A percentile compares a stretch with the other conserved stretches of the same genome.
Evolutionary conservation across 2,797 vertebrate species (phyloP).

Genomic region (Siniperca obscura): DNA sequence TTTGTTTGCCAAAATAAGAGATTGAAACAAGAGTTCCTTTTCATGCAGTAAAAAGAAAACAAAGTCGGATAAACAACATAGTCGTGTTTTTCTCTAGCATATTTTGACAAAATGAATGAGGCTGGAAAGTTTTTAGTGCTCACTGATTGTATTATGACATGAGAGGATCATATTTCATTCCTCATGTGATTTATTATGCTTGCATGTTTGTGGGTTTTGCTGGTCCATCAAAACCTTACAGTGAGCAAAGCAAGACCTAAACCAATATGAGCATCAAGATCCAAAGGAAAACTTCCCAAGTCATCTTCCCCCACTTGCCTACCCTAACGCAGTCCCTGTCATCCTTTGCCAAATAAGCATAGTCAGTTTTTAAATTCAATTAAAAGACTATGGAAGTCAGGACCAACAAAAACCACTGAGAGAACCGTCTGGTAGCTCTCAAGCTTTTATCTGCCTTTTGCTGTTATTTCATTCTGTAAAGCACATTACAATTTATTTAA

Average conservation of each 20-base stretch:
- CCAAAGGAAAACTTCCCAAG: slow-evolving; percentile 75
- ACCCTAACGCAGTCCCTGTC: slow-evolving; percentile 58
- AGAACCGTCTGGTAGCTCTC: slow-evolving; percentile 69
- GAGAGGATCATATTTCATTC: slow-evolving; percentile 77
- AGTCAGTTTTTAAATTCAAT: slow-evolving; percentile 78
- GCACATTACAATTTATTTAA: slow-evolving; percentile 76
- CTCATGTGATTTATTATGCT: slow-evolving; percentile 79
- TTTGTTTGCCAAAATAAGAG: slow-evolving; percentile 77
- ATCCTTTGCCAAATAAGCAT: slow-evolving; percentile 79
- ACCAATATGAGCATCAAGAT: slow-evolving; percentile 66
- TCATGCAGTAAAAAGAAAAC: slow-evolving; percentile 76
- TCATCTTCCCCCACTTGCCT: slow-evolving; percentile 61
- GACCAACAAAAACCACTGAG: slow-evolving; percentile 67
- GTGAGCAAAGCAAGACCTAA: slow-evolving; percentile 66
- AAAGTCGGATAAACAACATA: slow-evolving; percentile 72
- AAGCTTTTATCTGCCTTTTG: slow-evolving; percentile 74
- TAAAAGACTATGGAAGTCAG: slow-evolving; percentile 70
- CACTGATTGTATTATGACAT: slow-evolving; percentile 81
- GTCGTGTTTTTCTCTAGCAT: slow-evolving; percentile 68
- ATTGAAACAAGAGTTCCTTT: slow-evolving; percentile 76
- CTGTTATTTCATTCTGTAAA: slow-evolving; percentile 77
- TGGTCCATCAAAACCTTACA: slow-evolving; percentile 73
- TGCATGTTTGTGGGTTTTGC: slow-evolving; percentile 82
- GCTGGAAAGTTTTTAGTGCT: slow-evolving; percentile 78
- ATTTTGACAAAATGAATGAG: slow-evolving; percentile 80